Base-by-base conservation (phyloP, 2,113 vertebrate species). In the Etheostoma spectabile region DNA sequence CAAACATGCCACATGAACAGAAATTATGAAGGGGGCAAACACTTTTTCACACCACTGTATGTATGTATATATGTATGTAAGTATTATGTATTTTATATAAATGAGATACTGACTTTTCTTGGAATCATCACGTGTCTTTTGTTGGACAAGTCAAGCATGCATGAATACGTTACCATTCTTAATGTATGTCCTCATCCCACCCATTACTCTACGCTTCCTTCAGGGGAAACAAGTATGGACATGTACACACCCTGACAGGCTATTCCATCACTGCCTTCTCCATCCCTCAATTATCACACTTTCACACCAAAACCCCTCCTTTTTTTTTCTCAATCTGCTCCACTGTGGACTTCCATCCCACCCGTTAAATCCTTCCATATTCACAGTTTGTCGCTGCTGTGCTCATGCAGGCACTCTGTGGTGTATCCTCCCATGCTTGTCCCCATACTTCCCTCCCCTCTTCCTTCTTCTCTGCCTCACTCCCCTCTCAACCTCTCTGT, bases 311-410 rank as follows among this genome's bases (percentile, higher is more conserved):
- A 78, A 74, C 64, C 74, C 59, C 73, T 74, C 69, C 33, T 74
- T 76, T 53, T 76, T 53, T 16, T 22, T 46, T 86, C 65, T 74
- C 84, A 55, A 22, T 68, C 73, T 64, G 64, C 81, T 80, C 73
- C 46, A 35, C 56, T 38, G n/a, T 74, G 48, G 74, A 57, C 74
- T 73, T 70, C 67, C 33, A 21, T 70, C 66, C 80, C 6, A 16
- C 53, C 61, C 62, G 52, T 87, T 86, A 82, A 90, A 90, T 65
- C 88, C 82, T 71, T 77, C 84, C 82, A 80, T 92, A 94, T 97
- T 98, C 92, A 98, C 97, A 98, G 97, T 96, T 96, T 96, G 88
- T 97, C 95, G 0, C 96, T 96, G 81, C 96, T 96, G 0, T 96
- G 97, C 96, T 98, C 89, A 86, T 61, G 77, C 80, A 83, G 78